Conservation (phyloP, 2,797 vertebrate genomes). For the Benthosema pterotum region DNA sequence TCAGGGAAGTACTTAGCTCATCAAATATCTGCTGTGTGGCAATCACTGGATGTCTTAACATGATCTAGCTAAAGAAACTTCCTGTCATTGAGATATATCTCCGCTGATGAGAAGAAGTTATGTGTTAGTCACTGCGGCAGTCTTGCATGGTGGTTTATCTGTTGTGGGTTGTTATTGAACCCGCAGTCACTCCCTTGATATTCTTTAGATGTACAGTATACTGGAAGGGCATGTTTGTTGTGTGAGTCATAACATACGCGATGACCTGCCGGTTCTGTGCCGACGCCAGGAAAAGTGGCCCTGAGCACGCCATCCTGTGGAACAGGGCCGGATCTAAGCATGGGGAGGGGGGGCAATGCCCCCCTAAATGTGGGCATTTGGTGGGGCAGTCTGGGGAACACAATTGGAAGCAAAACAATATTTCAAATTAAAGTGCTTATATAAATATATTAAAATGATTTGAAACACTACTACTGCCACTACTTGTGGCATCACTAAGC, state of each 20-base stretch:
- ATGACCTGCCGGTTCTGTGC: conserved; percentile 40
- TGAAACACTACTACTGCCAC: too few relatives aligned
- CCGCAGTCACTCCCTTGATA: conserved; percentile 15
- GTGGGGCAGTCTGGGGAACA: too few relatives aligned
- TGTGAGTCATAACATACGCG: conserved; percentile 35
- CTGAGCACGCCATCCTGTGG: conserved; percentile 45
- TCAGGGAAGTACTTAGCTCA: conserved; percentile 18
- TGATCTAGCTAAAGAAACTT: not conserved
- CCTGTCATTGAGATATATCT: not conserved
- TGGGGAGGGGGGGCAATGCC: too few relatives aligned
- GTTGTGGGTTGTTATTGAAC: conserved; percentile 12
- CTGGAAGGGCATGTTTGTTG: conserved; percentile 22
- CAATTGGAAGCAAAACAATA: too few relatives aligned
- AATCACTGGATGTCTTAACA: not conserved
- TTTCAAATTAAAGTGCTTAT: too few relatives aligned
- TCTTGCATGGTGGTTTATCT: conserved; percentile 8
- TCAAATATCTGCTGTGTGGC: conserved; percentile 19
- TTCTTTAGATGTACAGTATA: conserved; percentile 4
- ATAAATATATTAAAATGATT: too few relatives aligned
- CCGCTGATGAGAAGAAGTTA: conserved; percentile 5
- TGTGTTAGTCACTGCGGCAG: conserved; percentile 21
- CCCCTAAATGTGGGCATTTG: too few relatives aligned
- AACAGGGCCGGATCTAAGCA: too few relatives aligned
- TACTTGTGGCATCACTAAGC: too few relatives aligned
- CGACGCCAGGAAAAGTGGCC: conserved; percentile 56